Conservation (phyloP, 2,797 vertebrate genomes). For the Gymnothorax reevesii region DNA sequence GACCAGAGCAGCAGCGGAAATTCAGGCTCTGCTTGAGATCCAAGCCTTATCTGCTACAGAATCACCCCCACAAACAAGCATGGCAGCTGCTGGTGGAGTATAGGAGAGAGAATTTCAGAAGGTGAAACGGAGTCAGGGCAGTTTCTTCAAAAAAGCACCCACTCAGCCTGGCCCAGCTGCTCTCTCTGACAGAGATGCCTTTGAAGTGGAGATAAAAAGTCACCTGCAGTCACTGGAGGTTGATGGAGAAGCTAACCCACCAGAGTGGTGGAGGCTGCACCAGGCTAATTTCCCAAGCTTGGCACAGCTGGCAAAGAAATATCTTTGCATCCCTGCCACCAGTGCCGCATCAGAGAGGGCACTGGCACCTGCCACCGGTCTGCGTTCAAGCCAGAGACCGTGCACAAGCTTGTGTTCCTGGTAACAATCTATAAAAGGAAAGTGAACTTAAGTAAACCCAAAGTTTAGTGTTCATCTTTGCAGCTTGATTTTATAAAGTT, state of each 20-base stretch:
- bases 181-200: neutral
- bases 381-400: conserved; percentile 22
- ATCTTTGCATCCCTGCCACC: conserved; percentile 11
- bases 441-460: too few species aligned
- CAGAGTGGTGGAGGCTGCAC: conserved; percentile 16
- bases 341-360: conserved; percentile 33
- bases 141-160: neutral
- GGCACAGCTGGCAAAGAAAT: neutral
- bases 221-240: conserved; percentile 17
- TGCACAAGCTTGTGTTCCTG: conserved; percentile 21
- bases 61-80: too few species aligned
- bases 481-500: too few species aligned
- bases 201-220: conserved; percentile 18
- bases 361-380: neutral
- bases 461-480: too few species aligned
- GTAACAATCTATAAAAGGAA: conserved; percentile 7
- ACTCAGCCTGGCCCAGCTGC: too few species aligned
- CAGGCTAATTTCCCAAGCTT: conserved; percentile 30
- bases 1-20: neutral
- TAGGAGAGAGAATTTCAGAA: neutral
- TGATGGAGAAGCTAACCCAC: conserved; percentile 20
- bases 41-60: neutral
- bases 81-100: too few species aligned
- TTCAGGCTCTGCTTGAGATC: neutral
- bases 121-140: neutral